Evolutionary conservation across 2,888 invertebrate genomes (phyloP).

Genomic region (Oscheius onirici): DNA sequence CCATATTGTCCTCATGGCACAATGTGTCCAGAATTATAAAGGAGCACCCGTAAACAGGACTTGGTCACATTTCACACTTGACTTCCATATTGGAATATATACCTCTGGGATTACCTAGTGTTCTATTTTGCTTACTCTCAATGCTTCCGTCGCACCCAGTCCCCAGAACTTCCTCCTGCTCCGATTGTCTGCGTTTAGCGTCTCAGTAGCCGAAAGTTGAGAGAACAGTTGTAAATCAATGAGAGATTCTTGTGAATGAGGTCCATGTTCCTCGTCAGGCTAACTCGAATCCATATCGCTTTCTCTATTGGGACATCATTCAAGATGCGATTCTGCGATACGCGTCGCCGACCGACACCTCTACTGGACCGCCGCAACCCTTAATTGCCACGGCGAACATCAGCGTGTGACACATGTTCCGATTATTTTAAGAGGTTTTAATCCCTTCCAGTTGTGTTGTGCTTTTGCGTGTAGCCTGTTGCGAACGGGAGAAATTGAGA

Average conservation of each 20-base stretch:
- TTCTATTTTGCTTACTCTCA: no score
- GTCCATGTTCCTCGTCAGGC: not conserved
- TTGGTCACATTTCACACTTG: not conserved
- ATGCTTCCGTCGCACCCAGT: not conserved
- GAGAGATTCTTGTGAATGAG: no score
- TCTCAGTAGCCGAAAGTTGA: not conserved
- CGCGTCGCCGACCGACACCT: constrained; percentile 31
- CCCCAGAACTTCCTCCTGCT: not conserved
- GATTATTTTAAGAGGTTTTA: constrained; percentile 24
- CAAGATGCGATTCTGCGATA: constrained; percentile 32
- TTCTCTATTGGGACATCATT: constrained; percentile 33
- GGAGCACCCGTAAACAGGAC: constrained; percentile 19
- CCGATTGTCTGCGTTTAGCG: not conserved
- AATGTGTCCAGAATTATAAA: constrained; percentile 24
- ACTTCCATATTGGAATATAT: not conserved
- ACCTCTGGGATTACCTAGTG: no score
- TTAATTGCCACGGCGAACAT: constrained; percentile 31
- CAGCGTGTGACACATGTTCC: constrained; percentile 23
- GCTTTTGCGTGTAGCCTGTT: no score
- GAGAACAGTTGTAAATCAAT: no score
- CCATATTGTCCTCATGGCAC: constrained; percentile 2
- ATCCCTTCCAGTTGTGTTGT: not conserved
- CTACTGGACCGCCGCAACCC: constrained; percentile 19
- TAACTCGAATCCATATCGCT: constrained; percentile 33
- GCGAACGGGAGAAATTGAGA: no score